Evolutionary conservation across 2,113 vertebrate species (phyloP), one percentile per base, ranked within the genome.

Genomic region (Atractosteus spatula): DNA sequence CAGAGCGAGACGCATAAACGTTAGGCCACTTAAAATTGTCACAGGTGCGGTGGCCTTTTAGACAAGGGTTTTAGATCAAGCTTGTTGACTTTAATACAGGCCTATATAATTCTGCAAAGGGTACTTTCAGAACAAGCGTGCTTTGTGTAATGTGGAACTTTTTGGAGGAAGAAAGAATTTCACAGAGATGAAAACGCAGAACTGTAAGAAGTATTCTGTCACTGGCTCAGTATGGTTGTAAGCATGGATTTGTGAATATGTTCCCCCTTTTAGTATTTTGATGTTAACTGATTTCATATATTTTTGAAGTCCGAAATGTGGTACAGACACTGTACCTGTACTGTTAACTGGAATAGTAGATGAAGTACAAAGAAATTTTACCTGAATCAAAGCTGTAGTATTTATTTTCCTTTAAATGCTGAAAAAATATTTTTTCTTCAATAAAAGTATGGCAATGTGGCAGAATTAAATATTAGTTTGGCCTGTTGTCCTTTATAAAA

Each of bases 381-480:
- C 70, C 81, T 78, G 73, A 91, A 88, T 89, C 84, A 91, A 87
- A 70, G 84, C 85, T 66, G 80, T 85, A 85, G 84, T 91, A 92
- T 93, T 93, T 92, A 91, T 91, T 80, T 89, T 88, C 89, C 87
- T 87, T 86, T 85, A 78, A 85, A 84, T 90, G 87, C 88, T 86
- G 77, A 84, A 90, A 88, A 85, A 82, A 86, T 88, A 82, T 77
- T 85, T 80, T 91, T 82, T 90, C 91, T 93, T 91, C 85, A 91
- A 91, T 91, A 90, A 92, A 93, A 77, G 83, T 83, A 87, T 84
- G 73, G 71, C 75, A 82, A 80, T 90, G 91, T 89, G 84, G 78
- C 89, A 91, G 89, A 89, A 86, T 75, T 80, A 79, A 80, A 77
- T 71, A 69, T 69, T 77, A 41, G 77, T 77, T 87, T 81, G 63